These are phyloP conservation scores for Ennomos fuscantarius DNA, from an alignment of 2,888 invertebrate species.

Conservation along the genomic window DNA sequence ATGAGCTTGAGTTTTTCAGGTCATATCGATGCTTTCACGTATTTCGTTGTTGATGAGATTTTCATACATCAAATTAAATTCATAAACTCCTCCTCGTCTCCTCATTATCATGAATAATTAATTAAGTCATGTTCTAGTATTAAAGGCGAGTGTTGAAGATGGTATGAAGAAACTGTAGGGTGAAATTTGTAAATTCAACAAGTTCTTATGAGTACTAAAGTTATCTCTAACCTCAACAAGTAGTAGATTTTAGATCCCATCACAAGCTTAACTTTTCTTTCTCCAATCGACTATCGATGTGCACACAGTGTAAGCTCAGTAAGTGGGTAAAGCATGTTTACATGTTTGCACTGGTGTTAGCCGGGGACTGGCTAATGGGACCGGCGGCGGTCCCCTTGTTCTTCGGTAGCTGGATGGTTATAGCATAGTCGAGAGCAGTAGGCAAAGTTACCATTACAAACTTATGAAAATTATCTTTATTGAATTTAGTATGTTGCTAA, in stretches of 20 bases:
- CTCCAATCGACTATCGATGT: conserved; percentile 32
- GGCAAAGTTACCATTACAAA: conserved; percentile 10
- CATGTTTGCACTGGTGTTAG: conserved; percentile 69
- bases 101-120: no score
- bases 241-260: conserved; percentile 12
- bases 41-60: no score
- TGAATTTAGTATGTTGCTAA: no score
- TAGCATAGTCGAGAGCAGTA: conserved; percentile 30
- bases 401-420: conserved; percentile 39
- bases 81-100: neutral
- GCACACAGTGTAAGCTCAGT: conserved; percentile 40
- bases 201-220: no score
- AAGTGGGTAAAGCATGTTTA: conserved; percentile 55
- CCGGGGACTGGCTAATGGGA: conserved; percentile 63
- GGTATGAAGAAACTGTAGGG: no score
- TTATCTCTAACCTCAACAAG: no score
- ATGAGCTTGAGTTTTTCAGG: no score
- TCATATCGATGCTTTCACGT: neutral
- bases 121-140: no score
- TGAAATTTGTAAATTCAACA: no score
- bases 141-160: no score
- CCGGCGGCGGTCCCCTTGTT: conserved; percentile 54
- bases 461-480: no score
- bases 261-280: conserved; percentile 8
- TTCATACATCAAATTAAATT: no score